Evolutionary conservation across 2,797 vertebrate species (phyloP).

Genomic region (Chrosomus eos): DNA sequence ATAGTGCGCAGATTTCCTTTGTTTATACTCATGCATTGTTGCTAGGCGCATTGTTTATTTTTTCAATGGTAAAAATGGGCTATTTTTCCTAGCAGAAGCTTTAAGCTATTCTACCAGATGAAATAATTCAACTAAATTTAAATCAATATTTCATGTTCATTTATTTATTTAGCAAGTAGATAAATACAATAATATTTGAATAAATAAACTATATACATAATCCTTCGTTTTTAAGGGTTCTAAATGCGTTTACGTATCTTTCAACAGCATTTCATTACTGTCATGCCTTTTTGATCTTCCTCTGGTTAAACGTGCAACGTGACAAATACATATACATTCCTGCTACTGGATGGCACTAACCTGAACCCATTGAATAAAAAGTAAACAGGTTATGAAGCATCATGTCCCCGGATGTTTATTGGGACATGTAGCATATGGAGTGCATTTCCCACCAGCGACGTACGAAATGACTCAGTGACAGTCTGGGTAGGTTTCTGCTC

Average conservation of each 20-base stretch:
- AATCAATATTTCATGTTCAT: neutral
- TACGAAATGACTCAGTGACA: slow-evolving; percentile 48
- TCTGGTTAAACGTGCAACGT: neutral
- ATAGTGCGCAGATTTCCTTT: neutral
- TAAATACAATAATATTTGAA: neutral
- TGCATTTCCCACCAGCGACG: slow-evolving; percentile 40
- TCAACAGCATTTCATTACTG: neutral
- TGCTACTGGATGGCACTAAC: neutral
- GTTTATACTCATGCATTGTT: neutral
- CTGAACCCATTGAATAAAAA: slow-evolving; percentile 27
- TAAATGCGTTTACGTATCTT: neutral
- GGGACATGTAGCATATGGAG: slow-evolving; percentile 42
- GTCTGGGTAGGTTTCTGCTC: slow-evolving; percentile 46
- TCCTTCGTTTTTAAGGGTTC: neutral
- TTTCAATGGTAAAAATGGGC: neutral
- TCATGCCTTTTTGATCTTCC: neutral
- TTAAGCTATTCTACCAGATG: neutral
- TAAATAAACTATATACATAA: neutral
- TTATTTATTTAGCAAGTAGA: neutral
- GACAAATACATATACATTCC: neutral
- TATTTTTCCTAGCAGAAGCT: neutral
- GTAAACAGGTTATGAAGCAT: slow-evolving; percentile 42
- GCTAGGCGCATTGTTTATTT: neutral
- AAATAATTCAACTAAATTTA: neutral
- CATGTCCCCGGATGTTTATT: slow-evolving; percentile 21